Evolutionary conservation across 2,113 vertebrate genomes (phyloP), one percentile per base, ranked within the genome.

Genomic region (Otocyon megalotis): DNA sequence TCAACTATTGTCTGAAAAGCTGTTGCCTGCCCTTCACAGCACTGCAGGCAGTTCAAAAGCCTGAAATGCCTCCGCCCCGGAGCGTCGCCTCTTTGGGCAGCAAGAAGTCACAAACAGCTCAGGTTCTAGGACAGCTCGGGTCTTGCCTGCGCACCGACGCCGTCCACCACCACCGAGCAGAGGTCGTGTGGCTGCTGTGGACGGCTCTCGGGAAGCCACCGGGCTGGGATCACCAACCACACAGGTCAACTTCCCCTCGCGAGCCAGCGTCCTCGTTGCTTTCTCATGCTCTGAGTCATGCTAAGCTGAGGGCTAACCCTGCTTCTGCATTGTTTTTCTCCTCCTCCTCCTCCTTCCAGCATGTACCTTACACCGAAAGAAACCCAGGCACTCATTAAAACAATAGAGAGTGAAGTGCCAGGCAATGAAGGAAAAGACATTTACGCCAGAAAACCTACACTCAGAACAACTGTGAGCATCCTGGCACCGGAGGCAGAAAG

Each of bases 151-250:
- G 48, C 5, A 19, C 48, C 1, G 8, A 26, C 1, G 3, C 5
- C 28, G 1, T 35, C 22, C 17, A 0, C 35, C 54, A 4, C 56
- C 0, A 16, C 74, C 26, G 22, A 30, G 74, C 50, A 2, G 43
- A 11, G 72, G 79, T 15, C 5, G 0, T 13, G 20, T 26, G 82
- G 24, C 71, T 2, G 8, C 30, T 1, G 0, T 7, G 16, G 19
- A 11, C 1, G 0, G 20, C 22, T 24, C 82, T 69, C 3, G 0
- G 7, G 20, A 32, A 67, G 71, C 37, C 24, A 2, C 60, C 8
- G 30, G 86, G 20, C 86, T 54, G 88, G 92, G 19, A 35, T 72
- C 90, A 11, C 8, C n/a, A 13, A 3, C 85, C 86, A 10, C 81
- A 3, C 0, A 1, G 58, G 30, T 14, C 24, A 28, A 2, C 50